Percentiles rank a stretch among this genome's conserved stretches.
Conservation (phyloP, 2,113 vertebrate genomes). For the Pholis gunnellus region DNA sequence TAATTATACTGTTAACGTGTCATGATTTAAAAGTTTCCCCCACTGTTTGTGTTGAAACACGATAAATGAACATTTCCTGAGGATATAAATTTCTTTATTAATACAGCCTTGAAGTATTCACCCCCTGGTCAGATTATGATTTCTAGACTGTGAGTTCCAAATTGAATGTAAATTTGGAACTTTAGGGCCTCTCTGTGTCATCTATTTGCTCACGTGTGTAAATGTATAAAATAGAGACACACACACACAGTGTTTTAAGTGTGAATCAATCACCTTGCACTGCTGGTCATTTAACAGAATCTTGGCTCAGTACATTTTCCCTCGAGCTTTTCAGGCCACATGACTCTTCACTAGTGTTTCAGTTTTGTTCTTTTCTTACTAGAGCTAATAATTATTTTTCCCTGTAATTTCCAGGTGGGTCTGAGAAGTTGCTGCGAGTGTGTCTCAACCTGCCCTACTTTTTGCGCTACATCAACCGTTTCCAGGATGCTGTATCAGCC, state of each 20-base stretch:
- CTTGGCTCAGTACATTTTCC: neutral
- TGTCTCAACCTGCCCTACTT: conserved; percentile 99
- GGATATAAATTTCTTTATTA: too few relatives aligned
- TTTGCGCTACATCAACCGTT: conserved; percentile 98
- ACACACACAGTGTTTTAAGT: neutral
- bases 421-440: conserved; percentile 95
- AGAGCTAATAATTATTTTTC: neutral
- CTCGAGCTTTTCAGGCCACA: neutral
- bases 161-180: neutral
- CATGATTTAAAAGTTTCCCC: neutral
- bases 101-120: neutral
- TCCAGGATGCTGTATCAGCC: conserved; percentile 97
- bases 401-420: conserved; percentile 86
- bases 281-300: neutral
- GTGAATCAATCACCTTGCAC: neutral
- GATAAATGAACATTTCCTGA: neutral
- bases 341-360: neutral
- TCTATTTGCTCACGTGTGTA: neutral
- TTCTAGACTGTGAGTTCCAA: neutral
- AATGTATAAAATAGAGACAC: neutral
- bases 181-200: neutral
- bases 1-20: neutral
- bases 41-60: neutral
- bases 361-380: neutral
- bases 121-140: neutral